Conservation (phyloP, 64 coral and sea anemone species). For the Astreopora myriophthalma region DNA sequence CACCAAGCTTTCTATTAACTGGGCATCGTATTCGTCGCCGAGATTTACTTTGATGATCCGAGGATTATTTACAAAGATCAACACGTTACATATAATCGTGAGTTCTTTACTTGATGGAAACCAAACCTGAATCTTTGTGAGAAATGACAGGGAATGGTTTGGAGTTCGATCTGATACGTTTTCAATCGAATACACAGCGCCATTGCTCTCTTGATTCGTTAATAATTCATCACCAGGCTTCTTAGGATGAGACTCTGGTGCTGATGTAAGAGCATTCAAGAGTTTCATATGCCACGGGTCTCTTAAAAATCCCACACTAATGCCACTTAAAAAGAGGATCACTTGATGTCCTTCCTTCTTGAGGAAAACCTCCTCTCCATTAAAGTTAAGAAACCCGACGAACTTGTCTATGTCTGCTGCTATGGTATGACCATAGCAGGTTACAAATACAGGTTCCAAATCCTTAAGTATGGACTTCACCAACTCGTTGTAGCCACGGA, state of each 20-base stretch:
- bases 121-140: background rate
- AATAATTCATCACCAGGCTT: background rate
- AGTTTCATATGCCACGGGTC: background rate
- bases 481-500: no score
- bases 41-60: background rate
- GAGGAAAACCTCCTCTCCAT: background rate
- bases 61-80: background rate
- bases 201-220: no score
- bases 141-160: background rate
- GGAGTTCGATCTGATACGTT: background rate
- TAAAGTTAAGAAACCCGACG: no score
- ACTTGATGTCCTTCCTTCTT: background rate
- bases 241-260: background rate
- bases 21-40: background rate
- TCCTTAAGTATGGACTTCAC: background rate
- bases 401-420: background rate
- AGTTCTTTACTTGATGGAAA: background rate
- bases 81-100: background rate
- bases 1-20: background rate
- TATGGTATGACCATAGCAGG: background rate
- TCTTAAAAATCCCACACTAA: no score
- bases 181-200: background rate
- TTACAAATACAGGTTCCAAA: background rate
- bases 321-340: background rate
- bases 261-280: background rate